Base-by-base conservation (phyloP, 2,797 vertebrate genomes). In the Sebastes diploproa region DNA sequence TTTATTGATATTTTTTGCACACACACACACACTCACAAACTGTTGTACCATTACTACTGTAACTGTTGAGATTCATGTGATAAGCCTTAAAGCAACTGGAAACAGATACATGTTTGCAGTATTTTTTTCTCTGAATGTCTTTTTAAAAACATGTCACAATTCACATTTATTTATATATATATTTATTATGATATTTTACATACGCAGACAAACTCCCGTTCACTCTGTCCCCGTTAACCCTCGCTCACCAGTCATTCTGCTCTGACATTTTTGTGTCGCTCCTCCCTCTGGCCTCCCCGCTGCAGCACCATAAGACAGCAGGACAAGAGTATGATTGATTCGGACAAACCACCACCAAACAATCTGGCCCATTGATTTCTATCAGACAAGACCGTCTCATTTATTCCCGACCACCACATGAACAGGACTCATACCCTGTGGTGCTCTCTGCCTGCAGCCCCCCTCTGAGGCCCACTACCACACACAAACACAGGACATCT, bases 241-340 rank as follows among this genome's bases (percentile, higher is more conserved):
- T 84, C 38, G 3, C 78, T 84, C 76, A 7, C 42, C 80, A 86
- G 82, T 75, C 56, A 34, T 72, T 6, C 61, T 42, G 59, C 79
- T 50, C 23, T 46, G 83, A 89, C 90, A 91, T 89, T 91, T 90
- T 87, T 85, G 73, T 71, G 80, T 66, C 10, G 78, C 86, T 75
- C 90, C 87, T 80, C 91, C 91, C 83, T 72, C 60, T 73, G 77
- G 81, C 81, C 81, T 84, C 81, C 72, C 32, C 8, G 18, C 80
- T 61, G 75, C 80, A 70, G 77, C 84, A 25, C 75, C 68, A 83
- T 72, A 74, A 78, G 84, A 86, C 82, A 78, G 83, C 81, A 86
- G 89, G 91, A 95, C 95, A 95, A 95, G 82, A 90, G 93, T 82
- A 81, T 88, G 93, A 95, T 95, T 95, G 92, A 95, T 95, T 94